Percentiles rank a stretch among this genome's conserved stretches.
Evolutionary conservation across 2,797 vertebrate genomes (phyloP).

Genomic region (Anas acuta): DNA sequence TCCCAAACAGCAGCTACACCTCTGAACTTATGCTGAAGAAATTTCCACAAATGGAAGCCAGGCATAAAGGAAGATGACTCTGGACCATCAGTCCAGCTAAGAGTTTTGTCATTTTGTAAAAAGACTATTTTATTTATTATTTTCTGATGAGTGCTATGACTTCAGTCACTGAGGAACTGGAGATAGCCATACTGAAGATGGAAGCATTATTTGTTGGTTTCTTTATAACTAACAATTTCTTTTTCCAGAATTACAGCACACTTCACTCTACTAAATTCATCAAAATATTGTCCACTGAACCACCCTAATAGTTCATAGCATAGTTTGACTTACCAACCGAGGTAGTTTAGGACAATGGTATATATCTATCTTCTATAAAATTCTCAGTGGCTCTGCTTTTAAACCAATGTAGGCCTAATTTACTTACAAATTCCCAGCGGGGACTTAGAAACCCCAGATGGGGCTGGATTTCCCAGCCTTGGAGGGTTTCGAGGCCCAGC

Average conservation of each 20-base stretch:
- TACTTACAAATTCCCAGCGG: neutral
- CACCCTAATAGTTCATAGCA: neutral
- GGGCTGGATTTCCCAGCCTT: neutral
- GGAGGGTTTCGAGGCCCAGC: neutral
- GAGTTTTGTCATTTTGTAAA: neutral
- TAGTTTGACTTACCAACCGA: neutral
- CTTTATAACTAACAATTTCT: neutral
- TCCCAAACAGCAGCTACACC: conserved; percentile 37
- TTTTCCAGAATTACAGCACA: neutral
- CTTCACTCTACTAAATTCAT: neutral
- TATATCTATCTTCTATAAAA: neutral
- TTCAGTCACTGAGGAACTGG: neutral
- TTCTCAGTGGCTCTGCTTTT: neutral
- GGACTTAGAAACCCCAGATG: too few species aligned
- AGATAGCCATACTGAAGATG: rapidly evolving
- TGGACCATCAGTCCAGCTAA: neutral
- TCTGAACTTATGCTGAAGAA: neutral
- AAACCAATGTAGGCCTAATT: neutral
- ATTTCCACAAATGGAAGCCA: neutral
- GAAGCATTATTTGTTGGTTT: neutral
- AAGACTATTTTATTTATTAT: neutral
- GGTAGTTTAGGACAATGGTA: neutral
- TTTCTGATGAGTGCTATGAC: neutral
- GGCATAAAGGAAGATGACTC: neutral
- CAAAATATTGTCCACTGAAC: neutral